A percentile compares a stretch with the other conserved stretches of the same genome.
These are phyloP conservation scores for Baronia brevicornis DNA, from an alignment of 2,888 invertebrate species.

Conservation along the genomic window DNA sequence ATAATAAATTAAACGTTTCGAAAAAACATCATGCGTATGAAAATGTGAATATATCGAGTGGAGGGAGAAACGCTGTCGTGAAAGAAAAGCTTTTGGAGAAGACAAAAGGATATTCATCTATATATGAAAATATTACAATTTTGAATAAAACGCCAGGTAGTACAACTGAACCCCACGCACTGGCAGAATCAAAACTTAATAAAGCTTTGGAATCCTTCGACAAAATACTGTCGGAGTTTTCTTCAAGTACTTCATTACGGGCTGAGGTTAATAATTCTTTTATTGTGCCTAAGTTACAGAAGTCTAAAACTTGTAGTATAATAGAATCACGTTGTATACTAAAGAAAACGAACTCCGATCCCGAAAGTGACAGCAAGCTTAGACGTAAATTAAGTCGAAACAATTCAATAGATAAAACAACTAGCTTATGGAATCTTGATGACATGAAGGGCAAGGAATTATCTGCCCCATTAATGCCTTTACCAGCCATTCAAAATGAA, in stretches of 20 bases:
- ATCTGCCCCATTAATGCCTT: constrained; percentile 56
- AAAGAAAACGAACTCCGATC: constrained; percentile 74
- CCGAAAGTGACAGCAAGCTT: constrained; percentile 44
- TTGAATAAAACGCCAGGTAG: constrained; percentile 37
- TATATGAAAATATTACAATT: constrained; percentile 68
- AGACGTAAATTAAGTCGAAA: constrained; percentile 57
- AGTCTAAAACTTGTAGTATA: constrained; percentile 82
- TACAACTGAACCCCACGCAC: constrained; percentile 24
- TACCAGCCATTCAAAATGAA: constrained; percentile 43
- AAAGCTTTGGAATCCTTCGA: constrained; percentile 70
- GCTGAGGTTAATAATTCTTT: constrained; percentile 40
- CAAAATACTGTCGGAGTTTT: constrained; percentile 63
- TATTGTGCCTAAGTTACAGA: constrained; percentile 76
- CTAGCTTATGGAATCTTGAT: constrained; percentile 76
- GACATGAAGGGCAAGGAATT: constrained; percentile 72
- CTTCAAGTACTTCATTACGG: constrained; percentile 40
- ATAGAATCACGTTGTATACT: constrained; percentile 81
- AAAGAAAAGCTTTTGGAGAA: constrained; percentile 48
- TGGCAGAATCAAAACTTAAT: constrained; percentile 52
- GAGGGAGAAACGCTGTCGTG: constrained; percentile 25
- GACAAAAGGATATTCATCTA: constrained; percentile 62
- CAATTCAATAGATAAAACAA: constrained; percentile 72
- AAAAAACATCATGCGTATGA: constrained; percentile 57
- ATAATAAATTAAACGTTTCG: constrained; percentile 34
- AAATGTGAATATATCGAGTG: constrained; percentile 59